These are phyloP conservation scores for Antigone vipio DNA, from an alignment of 2,113 vertebrate genomes.

Conservation along the genomic window DNA sequence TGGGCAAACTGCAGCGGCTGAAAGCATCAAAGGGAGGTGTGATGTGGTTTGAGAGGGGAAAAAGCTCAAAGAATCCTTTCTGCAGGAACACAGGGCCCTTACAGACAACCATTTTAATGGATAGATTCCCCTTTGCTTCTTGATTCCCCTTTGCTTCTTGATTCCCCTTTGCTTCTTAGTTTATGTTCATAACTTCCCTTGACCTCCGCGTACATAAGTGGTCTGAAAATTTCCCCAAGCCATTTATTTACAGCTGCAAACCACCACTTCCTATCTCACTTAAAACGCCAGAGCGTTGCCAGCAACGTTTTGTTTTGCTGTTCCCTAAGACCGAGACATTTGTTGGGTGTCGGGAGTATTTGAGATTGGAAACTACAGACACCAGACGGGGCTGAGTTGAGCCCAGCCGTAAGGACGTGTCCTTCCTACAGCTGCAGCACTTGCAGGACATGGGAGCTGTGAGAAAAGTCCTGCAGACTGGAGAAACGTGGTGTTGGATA, in stretches of 20 bases:
- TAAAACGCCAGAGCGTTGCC: not conserved
- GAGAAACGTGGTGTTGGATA: accelerated
- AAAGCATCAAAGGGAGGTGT: no score
- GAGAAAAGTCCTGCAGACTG: not conserved
- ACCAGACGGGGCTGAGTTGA: accelerated
- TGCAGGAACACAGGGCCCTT: not conserved
- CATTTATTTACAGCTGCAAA: not conserved
- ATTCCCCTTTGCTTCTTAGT: not conserved
- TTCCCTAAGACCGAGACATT: not conserved
- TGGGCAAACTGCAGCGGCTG: not conserved
- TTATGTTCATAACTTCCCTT: not conserved
- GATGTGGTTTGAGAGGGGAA: not conserved
- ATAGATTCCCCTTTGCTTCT: not conserved
- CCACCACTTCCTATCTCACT: not conserved
- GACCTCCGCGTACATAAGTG: not conserved
- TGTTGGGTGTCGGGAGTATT: not conserved
- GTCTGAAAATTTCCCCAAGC: not conserved
- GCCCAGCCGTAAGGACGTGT: accelerated
- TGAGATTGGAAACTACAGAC: not conserved
- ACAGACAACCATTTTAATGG: not conserved
- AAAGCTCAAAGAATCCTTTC: not conserved
- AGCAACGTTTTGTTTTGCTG: not conserved
- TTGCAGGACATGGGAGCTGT: accelerated
- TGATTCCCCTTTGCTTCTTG: no score
- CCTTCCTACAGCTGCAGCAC: not conserved